Conservation (phyloP, 2,797 vertebrate genomes). For the Cuniculus paca region DNA sequence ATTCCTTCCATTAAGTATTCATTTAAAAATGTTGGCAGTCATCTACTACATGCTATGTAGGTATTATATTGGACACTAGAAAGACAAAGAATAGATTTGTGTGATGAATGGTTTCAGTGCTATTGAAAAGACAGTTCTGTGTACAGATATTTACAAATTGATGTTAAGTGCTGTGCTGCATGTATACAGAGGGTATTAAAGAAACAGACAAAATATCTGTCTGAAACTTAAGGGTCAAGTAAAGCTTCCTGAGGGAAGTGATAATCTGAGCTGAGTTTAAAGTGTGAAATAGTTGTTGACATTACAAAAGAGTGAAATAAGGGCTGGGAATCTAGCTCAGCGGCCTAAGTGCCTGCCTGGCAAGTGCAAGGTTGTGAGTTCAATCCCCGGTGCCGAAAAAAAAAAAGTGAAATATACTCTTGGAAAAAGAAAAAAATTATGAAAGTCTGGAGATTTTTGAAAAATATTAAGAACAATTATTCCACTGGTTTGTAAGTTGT, state of each 20-base stretch:
- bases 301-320: not conserved
- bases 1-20: conserved; percentile 28
- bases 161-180: not conserved
- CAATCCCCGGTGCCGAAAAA: too few relatives aligned
- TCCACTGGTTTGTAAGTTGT: not conserved
- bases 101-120: not conserved
- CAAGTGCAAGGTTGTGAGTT: too few relatives aligned
- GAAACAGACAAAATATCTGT: not conserved
- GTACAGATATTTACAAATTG: not conserved
- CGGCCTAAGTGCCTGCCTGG: too few relatives aligned
- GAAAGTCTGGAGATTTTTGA: not conserved
- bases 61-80: not conserved
- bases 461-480: conserved; percentile 11
- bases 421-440: conserved; percentile 1
- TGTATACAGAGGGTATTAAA: not conserved
- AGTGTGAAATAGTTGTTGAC: conserved; percentile 40
- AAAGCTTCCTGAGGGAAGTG: not conserved
- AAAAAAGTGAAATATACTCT: not conserved
- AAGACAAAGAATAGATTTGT: conserved; percentile 36
- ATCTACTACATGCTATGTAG: not conserved
- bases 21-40: conserved; percentile 19
- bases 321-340: too few relatives aligned
- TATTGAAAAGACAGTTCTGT: not conserved
- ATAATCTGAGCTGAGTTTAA: conserved; percentile 14
- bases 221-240: not conserved